Evolutionary conservation across 2,797 vertebrate species (phyloP).

Genomic region (Oceanodroma leucorhoa): DNA sequence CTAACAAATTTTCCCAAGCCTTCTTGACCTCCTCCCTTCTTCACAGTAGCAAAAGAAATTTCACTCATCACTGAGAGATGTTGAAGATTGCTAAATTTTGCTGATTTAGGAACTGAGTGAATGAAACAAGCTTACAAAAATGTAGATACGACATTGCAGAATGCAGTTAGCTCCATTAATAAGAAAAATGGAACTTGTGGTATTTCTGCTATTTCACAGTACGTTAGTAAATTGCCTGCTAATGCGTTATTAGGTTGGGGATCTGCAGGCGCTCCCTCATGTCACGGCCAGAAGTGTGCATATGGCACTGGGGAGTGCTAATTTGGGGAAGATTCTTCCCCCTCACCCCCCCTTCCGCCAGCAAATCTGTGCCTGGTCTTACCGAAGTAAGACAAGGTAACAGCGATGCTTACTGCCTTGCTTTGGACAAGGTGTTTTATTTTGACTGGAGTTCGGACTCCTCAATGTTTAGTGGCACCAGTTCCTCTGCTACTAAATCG

Average conservation of each 20-base stretch:
- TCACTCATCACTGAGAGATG: not conserved
- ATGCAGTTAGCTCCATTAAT: not conserved
- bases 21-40: constrained; percentile 55
- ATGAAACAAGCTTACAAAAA: constrained; percentile 41
- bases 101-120: constrained; percentile 28
- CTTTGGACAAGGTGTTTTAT: not conserved
- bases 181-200: not conserved
- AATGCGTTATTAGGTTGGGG: not conserved
- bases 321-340: not conserved
- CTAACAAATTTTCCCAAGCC: constrained; percentile 64
- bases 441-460: not conserved
- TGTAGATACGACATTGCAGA: not conserved
- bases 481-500: not conserved
- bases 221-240: not conserved
- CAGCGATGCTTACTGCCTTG: not conserved
- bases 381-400: not conserved
- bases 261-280: not conserved
- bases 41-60: constrained; percentile 45
- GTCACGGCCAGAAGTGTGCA: not conserved
- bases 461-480: not conserved
- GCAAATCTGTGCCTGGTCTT: not conserved
- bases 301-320: not conserved
- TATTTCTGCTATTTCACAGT: not conserved
- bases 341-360: not conserved
- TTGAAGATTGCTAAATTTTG: constrained; percentile 35